Percentiles rank a stretch among this genome's conserved stretches.
Evolutionary conservation across 2,888 invertebrate genomes (phyloP).

Genomic region (Cancer borealis): DNA sequence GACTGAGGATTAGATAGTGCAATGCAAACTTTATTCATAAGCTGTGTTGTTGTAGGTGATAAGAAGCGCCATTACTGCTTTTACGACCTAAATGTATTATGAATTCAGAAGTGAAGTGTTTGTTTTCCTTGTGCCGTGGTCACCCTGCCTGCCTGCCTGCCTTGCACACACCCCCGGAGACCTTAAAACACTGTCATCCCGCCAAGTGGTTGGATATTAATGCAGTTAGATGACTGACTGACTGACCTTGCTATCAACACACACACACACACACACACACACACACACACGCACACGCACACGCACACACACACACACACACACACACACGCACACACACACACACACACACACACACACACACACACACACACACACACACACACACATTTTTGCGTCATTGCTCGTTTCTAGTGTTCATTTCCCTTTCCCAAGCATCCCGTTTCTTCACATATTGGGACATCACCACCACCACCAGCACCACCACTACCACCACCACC

Average conservation of each 20-base stretch:
- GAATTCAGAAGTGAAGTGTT: slow-evolving; percentile 32
- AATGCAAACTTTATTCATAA: background rate
- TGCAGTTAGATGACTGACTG: slow-evolving; percentile 24
- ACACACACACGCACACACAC: slow-evolving; percentile 11
- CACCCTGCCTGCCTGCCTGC: background rate
- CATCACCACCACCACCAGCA: background rate
- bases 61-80: background rate
- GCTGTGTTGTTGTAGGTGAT: slow-evolving; percentile 1
- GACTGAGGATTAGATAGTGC: background rate
- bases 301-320: slow-evolving; percentile 2
- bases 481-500: background rate
- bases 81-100: slow-evolving; percentile 39
- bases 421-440: background rate
- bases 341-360: slow-evolving; percentile 20
- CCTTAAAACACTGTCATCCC: background rate
- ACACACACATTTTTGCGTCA: background rate
- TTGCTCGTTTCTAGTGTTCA: background rate
- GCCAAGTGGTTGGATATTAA: slow-evolving; percentile 12
- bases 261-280: slow-evolving; percentile 44
- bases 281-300: slow-evolving; percentile 41
- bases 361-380: background rate
- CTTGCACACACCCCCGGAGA: background rate
- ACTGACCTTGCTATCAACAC: slow-evolving; percentile 25
- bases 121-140: slow-evolving; percentile 33
- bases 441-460: background rate